Percentiles rank a stretch among this genome's conserved stretches.
Evolutionary conservation across 2,888 invertebrate species (phyloP).

Genomic region (Vanessa cardui): DNA sequence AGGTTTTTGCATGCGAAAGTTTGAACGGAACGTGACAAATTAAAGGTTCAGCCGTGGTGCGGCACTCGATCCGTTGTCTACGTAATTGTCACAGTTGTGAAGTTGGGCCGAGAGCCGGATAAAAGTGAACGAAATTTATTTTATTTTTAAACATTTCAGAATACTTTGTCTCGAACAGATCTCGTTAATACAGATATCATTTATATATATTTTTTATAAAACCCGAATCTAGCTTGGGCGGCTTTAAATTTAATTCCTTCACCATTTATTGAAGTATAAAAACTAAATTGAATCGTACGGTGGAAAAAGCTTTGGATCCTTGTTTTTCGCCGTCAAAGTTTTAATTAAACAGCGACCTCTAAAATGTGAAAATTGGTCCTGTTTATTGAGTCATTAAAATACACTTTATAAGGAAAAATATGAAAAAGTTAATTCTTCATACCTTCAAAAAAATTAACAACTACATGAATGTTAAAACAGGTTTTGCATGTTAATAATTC

Average conservation of each 20-base stretch:
- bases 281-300: constrained; percentile 36
- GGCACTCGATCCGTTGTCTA: constrained; percentile 42
- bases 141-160: constrained; percentile 17
- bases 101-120: constrained; percentile 29
- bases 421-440: constrained; percentile 23
- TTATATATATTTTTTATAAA: background rate
- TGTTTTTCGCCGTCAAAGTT: constrained; percentile 38
- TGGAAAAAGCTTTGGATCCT: constrained; percentile 34
- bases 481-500: background rate
- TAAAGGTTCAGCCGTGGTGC: constrained; percentile 40
- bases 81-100: constrained; percentile 43
- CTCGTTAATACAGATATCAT: constrained; percentile 5
- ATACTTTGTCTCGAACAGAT: background rate
- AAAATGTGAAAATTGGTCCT: constrained; percentile 38
- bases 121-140: constrained; percentile 15
- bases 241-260: constrained; percentile 26
- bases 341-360: constrained; percentile 39
- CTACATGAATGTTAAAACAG: constrained; percentile 3
- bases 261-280: constrained; percentile 34
- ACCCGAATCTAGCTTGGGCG: background rate
- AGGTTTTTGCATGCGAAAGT: constrained; percentile 56
- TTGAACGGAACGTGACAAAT: constrained; percentile 45
- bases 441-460: constrained; percentile 16
- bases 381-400: constrained; percentile 40
- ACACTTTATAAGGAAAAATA: constrained; percentile 31